Base-by-base conservation (phyloP, 2,113 vertebrate genomes). In the Lucifuga dentata region DNA sequence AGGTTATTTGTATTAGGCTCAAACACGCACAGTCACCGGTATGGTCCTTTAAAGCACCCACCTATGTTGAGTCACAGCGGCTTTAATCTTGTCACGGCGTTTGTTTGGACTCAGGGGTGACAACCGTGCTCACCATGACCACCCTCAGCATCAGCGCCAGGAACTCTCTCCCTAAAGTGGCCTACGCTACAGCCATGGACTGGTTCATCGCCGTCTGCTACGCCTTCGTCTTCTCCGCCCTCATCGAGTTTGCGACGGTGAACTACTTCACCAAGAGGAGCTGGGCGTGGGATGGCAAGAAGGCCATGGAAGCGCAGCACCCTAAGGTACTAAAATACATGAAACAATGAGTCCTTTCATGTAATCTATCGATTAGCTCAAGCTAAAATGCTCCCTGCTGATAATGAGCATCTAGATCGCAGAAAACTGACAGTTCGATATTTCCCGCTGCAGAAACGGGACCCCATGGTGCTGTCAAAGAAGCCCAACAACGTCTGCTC, bases 201-300 rank as follows among this genome's bases (percentile, higher is more conserved):
- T 99, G 98, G 98, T 99, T 99, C 86, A 99, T 99, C 12, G 97
- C 98, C 2, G 97, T 99, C 48, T 99, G 96, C 86, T 98, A 99
- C 5, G 96, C 96, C 6, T 99, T 99, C 9, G 98, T 99, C 24
- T 99, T 99, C 81, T 99, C 96, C 0, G 97, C 97, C 2, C 90
- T 99, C 75, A 98, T 99, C 29, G 98, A 99, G 86, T 99, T 99
- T 29, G 98, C 97, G 55, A 97, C 96, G 0, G 98, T 99, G 71
- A 99, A 99, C 92, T 98, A 98, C 85, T 99, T 99, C 86, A 99
- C 98, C 41, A 99, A 99, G 86, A 94, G 98, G 86, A 96, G 97
- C 84, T 99, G 98, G 98, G 98, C 98, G 8, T 99, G 98, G 97
- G 97, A 99, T 43, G 98, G 97, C 40, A 98, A 98, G 81, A 98